These are phyloP conservation scores for Neopipo cinnamomea DNA, from an alignment of 2,113 vertebrate genomes.

Conservation along the genomic window DNA sequence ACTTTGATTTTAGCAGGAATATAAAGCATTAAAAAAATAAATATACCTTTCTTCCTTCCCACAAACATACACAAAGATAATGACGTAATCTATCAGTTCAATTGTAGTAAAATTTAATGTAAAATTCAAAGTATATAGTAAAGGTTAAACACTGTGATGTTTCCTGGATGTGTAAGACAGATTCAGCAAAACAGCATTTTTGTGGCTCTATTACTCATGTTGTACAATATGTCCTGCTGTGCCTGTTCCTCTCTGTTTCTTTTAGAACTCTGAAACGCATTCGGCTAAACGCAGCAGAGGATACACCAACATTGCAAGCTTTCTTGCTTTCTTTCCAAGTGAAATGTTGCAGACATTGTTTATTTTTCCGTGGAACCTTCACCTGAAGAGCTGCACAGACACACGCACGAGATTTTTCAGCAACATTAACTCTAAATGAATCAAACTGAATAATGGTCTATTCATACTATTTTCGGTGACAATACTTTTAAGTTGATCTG, in stretches of 20 bases:
- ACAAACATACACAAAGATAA: neutral
- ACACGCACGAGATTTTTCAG: neutral
- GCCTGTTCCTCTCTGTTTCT: constrained; percentile 43
- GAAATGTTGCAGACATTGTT: constrained; percentile 12
- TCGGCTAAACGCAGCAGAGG: constrained; percentile 18
- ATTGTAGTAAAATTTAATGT: neutral
- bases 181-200: constrained; percentile 57
- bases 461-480: neutral
- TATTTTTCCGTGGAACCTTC: constrained; percentile 36
- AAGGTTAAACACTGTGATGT: constrained; percentile 20
- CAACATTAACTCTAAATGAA: neutral
- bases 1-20: neutral
- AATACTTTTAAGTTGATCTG: neutral
- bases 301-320: neutral
- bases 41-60: neutral
- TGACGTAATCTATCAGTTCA: neutral
- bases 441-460: neutral
- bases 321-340: constrained; percentile 2
- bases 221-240: constrained; percentile 57
- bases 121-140: constrained; percentile 28
- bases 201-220: constrained; percentile 57
- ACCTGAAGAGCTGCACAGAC: neutral
- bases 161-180: constrained; percentile 55
- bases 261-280: constrained; percentile 53
- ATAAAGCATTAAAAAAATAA: neutral